A percentile compares a stretch with the other conserved stretches of the same genome.
Evolutionary conservation across 2,797 vertebrate genomes (phyloP).

Genomic region (Tokudaia tokunoshimensis): DNA sequence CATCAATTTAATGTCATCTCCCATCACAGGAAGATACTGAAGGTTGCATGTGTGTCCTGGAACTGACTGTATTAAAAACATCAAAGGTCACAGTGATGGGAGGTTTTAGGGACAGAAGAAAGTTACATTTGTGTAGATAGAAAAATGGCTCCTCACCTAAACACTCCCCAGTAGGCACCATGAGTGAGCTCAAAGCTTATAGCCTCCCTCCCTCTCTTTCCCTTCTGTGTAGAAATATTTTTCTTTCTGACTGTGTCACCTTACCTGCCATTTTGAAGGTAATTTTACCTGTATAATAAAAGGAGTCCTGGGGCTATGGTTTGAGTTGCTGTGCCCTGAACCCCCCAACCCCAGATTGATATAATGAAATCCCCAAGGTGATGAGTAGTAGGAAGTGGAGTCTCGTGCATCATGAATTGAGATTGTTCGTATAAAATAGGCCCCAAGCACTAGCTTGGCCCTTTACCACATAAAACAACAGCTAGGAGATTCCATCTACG

Average conservation of each 20-base stretch:
- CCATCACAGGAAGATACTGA: slow-evolving; percentile 57
- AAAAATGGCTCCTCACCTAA: not conserved
- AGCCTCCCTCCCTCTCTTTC: not conserved
- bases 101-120: slow-evolving; percentile 32
- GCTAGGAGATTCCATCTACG: not conserved
- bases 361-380: not conserved
- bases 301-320: not conserved
- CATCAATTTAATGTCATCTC: slow-evolving; percentile 75
- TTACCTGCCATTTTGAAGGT: not conserved
- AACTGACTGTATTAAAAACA: slow-evolving; percentile 31
- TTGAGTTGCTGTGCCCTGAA: not conserved
- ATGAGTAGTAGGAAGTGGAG: not conserved
- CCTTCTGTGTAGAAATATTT: slow-evolving; percentile 8
- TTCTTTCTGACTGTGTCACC: not conserved
- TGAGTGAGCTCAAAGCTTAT: not conserved
- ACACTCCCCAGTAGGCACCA: not conserved
- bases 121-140: not conserved
- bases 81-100: slow-evolving; percentile 40
- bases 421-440: not conserved
- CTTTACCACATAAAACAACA: not conserved
- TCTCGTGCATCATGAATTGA: not conserved
- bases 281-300: not conserved
- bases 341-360: not conserved
- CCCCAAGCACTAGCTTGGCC: not conserved
- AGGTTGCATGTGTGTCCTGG: slow-evolving; percentile 24